These are phyloP conservation scores for Glyphotaelius pellucidus DNA, from an alignment of 2,888 invertebrate genomes.

Conservation along the genomic window DNA sequence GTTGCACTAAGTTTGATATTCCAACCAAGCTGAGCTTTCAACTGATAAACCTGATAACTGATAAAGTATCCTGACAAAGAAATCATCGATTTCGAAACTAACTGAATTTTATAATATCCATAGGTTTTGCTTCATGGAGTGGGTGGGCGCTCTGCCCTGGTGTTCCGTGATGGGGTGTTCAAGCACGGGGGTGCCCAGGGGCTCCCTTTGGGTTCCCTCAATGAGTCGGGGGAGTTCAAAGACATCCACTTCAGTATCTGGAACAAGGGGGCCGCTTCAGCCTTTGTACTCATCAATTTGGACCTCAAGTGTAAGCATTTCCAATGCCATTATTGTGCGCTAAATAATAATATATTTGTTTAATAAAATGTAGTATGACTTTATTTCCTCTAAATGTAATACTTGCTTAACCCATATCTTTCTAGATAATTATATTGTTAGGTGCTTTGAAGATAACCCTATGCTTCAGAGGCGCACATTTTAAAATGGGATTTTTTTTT, in stretches of 20 bases:
- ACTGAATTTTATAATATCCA: neutral
- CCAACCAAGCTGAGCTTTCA: too few relatives aligned
- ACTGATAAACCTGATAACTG: too few relatives aligned
- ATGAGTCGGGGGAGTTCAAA: slow-evolving; percentile 57
- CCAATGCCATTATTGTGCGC: too few relatives aligned
- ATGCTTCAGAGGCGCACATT: too few relatives aligned
- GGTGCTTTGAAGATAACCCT: too few relatives aligned
- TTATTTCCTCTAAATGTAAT: neutral
- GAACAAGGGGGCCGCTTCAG: slow-evolving; percentile 62
- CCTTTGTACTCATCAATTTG: slow-evolving; percentile 60
- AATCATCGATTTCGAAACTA: neutral
- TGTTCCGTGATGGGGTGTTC: slow-evolving; percentile 64
- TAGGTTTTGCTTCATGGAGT: slow-evolving; percentile 63
- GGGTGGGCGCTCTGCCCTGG: slow-evolving; percentile 59
- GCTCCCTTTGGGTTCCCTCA: slow-evolving; percentile 61
- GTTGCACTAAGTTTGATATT: too few relatives aligned
- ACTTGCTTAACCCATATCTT: too few relatives aligned
- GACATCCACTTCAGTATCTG: slow-evolving; percentile 64
- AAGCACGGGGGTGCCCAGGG: slow-evolving; percentile 62
- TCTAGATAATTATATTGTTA: too few relatives aligned
- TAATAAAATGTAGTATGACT: neutral
- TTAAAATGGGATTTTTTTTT: too few relatives aligned
- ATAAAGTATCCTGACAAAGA: too few relatives aligned
- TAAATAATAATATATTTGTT: too few relatives aligned
- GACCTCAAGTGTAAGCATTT: slow-evolving; percentile 63